Evolutionary conservation across 2,797 vertebrate genomes (phyloP).

Genomic region (Sternotherus odoratus): DNA sequence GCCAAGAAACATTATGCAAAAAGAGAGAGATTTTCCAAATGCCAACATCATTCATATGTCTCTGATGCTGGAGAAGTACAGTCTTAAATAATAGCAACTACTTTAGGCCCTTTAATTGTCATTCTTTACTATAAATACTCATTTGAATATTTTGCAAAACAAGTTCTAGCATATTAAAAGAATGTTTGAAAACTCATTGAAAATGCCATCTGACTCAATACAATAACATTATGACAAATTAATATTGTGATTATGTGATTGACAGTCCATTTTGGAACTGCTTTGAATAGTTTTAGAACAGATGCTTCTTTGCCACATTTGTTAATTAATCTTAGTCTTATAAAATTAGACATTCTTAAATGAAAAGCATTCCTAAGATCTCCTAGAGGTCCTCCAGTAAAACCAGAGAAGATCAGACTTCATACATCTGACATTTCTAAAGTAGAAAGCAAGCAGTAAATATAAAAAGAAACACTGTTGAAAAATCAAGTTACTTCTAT

Average conservation of each 20-base stretch:
- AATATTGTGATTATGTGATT: background rate
- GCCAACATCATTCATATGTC: background rate
- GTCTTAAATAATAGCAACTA: background rate
- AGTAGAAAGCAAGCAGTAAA: background rate
- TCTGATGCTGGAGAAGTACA: background rate
- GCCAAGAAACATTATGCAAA: constrained; percentile 42
- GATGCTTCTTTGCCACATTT: fast-evolving
- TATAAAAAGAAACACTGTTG: background rate
- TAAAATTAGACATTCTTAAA: background rate
- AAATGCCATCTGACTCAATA: background rate
- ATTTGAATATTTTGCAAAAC: background rate
- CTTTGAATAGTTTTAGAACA: background rate
- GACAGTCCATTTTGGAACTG: background rate
- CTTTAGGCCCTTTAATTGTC: background rate
- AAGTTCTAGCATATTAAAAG: fast-evolving
- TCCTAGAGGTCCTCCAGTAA: background rate
- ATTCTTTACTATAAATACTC: background rate
- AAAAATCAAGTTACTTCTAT: background rate
- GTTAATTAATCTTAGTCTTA: background rate
- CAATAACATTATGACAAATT: background rate
- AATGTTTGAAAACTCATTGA: background rate
- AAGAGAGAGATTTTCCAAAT: background rate
- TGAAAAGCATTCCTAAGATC: background rate
- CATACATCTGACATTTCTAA: background rate
- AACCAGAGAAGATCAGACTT: background rate